Percentiles rank a stretch among this genome's conserved stretches.
Evolutionary conservation across 2,888 invertebrate genomes (phyloP).

Genomic region (Tanytarsus gracilentus): DNA sequence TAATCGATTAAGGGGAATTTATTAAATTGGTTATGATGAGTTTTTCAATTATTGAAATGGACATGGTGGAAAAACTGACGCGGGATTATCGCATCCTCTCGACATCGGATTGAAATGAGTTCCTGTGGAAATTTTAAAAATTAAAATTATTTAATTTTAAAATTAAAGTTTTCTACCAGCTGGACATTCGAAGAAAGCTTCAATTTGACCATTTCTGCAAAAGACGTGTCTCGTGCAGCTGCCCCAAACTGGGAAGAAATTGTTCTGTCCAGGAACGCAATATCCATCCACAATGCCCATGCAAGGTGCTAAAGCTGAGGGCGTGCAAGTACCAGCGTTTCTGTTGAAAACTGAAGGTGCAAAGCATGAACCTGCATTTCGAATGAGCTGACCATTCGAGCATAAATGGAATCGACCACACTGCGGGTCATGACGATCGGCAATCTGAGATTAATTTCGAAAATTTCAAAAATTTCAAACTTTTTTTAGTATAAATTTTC

Average conservation of each 20-base stretch:
- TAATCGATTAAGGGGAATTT: neutral
- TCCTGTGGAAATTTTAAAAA: too few species aligned
- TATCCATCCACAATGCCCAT: neutral
- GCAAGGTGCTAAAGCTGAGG: neutral
- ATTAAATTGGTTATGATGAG: neutral
- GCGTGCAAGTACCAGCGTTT: neutral
- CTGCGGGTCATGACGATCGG: neutral
- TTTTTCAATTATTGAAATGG: neutral
- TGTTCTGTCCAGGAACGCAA: neutral
- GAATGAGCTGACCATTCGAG: neutral
- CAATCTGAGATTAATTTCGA: neutral
- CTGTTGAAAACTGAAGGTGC: neutral
- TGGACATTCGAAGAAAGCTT: too few species aligned
- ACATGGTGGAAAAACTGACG: neutral
- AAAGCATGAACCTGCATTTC: neutral
- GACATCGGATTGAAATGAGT: neutral
- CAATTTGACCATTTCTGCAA: neutral
- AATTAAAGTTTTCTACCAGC: too few species aligned
- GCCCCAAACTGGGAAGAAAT: neutral
- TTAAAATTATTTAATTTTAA: too few species aligned
- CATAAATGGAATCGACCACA: neutral
- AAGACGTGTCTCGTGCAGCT: neutral
- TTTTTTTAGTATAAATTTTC: neutral
- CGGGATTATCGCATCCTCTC: neutral
- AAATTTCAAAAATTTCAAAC: neutral